These are phyloP conservation scores for Apostichopus leukothele DNA, from an alignment of 53 echinoderm and acorn worm genomes.

Conservation along the genomic window DNA sequence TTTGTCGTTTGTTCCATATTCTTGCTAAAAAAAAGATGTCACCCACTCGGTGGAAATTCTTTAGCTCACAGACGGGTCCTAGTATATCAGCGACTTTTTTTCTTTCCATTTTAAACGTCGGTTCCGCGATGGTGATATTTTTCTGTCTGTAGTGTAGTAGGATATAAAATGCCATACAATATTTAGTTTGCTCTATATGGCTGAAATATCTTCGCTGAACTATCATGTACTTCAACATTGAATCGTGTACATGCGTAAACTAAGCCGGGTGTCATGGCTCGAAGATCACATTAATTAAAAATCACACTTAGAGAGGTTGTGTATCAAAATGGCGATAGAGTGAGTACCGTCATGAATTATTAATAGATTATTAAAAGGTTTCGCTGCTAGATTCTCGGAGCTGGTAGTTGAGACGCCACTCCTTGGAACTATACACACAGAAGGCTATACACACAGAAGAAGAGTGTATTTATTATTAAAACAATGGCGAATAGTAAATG, in stretches of 20 bases:
- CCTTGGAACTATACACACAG: neutral
- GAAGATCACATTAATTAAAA: conserved; percentile 25
- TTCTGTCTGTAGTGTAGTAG: too few relatives aligned
- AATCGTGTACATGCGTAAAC: neutral
- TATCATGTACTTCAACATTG: neutral
- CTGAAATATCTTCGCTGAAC: too few relatives aligned
- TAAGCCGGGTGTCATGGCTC: neutral
- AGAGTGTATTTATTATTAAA: neutral
- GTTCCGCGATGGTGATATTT: too few relatives aligned
- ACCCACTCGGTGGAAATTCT: too few relatives aligned
- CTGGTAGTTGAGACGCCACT: neutral
- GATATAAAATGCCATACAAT: too few relatives aligned
- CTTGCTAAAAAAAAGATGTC: too few relatives aligned
- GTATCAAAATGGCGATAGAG: conserved; percentile 18
- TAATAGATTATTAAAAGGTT: neutral
- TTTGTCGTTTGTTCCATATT: too few relatives aligned
- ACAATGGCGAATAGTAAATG: neutral
- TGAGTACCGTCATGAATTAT: conserved; percentile 24
- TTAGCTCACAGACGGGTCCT: too few relatives aligned
- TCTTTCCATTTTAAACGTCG: too few relatives aligned
- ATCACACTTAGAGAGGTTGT: conserved; percentile 36
- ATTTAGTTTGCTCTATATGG: too few relatives aligned
- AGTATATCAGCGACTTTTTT: too few relatives aligned
- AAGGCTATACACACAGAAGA: neutral
- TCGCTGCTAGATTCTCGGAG: neutral